These are phyloP conservation scores for Lutra lutra DNA, from an alignment of 2,797 vertebrate genomes.

Conservation along the genomic window DNA sequence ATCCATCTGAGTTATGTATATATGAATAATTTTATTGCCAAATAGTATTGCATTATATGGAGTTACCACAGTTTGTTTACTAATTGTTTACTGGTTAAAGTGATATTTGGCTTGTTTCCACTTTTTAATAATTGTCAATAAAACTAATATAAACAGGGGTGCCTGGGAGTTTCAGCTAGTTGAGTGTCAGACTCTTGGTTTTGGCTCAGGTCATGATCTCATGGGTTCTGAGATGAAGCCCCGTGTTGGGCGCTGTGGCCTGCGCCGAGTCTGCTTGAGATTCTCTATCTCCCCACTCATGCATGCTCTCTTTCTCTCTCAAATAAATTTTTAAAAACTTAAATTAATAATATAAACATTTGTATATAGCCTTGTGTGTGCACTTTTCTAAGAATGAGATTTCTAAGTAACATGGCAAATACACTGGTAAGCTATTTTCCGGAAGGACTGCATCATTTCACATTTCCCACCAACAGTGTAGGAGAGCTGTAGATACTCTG, in stretches of 20 bases:
- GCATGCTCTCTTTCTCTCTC: background rate
- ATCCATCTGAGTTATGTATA: background rate
- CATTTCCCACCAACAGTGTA: background rate
- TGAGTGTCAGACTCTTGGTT: background rate
- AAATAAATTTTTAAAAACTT: background rate
- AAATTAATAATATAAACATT: background rate
- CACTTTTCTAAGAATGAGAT: background rate
- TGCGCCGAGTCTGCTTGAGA: background rate
- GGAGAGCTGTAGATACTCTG: background rate
- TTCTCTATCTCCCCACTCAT: background rate
- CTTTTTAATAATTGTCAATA: background rate
- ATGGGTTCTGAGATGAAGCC: background rate
- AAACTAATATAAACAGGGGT: background rate
- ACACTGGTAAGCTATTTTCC: background rate
- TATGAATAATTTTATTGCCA: background rate
- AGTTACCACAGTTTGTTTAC: background rate
- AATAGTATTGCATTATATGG: background rate
- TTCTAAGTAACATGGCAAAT: background rate
- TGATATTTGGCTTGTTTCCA: background rate
- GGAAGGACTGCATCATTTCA: background rate
- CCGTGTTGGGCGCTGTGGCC: rapidly evolving
- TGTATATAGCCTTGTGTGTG: background rate
- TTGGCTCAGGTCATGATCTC: background rate
- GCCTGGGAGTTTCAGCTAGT: background rate
- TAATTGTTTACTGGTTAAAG: background rate